Evolutionary conservation across 2,113 vertebrate species (phyloP).

Genomic region (Motacilla alba): DNA sequence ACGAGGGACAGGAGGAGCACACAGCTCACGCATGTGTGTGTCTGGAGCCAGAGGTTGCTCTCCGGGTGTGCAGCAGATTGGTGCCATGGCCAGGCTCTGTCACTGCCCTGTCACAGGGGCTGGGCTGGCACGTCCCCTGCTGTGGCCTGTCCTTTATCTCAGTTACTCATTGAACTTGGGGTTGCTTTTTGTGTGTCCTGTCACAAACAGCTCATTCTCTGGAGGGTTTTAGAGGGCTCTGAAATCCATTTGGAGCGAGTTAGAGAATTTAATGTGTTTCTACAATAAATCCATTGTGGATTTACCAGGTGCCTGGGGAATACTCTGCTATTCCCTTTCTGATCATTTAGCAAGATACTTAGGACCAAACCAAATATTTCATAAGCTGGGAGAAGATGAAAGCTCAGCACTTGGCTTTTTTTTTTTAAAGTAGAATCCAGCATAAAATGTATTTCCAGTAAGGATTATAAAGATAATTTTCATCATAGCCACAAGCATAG

Average conservation of each 20-base stretch:
- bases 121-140: not conserved
- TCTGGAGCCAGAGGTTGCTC: not conserved
- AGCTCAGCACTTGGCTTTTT: not conserved
- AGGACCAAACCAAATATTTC: slow-evolving; percentile 43
- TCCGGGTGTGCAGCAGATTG: not conserved
- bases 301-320: slow-evolving; percentile 41
- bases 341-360: not conserved
- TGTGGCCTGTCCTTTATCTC: not conserved
- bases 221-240: not conserved
- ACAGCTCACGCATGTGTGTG: accelerated
- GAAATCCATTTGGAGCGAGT: not conserved
- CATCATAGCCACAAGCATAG: not conserved
- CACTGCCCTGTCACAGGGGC: accelerated
- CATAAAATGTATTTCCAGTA: not conserved
- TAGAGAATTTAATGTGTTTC: slow-evolving; percentile 3
- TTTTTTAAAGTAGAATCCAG: not conserved
- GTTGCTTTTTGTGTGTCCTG: not conserved
- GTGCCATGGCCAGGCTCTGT: not conserved
- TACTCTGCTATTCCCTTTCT: not conserved
- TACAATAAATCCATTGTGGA: slow-evolving; percentile 46
- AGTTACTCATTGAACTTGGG: not conserved
- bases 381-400: slow-evolving; percentile 6
- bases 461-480: not conserved
- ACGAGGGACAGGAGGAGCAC: not conserved
- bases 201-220: not conserved